Evolutionary conservation across 2,113 vertebrate species (phyloP).

Genomic region (Austrofundulus limnaeus): DNA sequence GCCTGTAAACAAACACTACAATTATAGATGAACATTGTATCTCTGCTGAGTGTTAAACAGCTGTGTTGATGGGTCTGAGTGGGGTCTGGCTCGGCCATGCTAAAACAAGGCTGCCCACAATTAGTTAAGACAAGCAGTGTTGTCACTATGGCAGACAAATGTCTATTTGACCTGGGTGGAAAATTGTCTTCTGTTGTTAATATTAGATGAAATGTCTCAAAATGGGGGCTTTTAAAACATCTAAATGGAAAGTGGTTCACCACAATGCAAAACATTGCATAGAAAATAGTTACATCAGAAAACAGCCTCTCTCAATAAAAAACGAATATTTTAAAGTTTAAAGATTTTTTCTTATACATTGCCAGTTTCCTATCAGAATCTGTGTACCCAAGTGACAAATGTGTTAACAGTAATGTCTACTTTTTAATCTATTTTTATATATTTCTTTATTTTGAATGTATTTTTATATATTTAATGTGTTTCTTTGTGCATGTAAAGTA

Average conservation of each 20-base stretch:
- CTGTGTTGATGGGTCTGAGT: slow-evolving; percentile 14
- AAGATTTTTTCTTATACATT: background rate
- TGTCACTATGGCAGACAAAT: background rate
- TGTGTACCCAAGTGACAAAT: background rate
- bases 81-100: slow-evolving; percentile 15
- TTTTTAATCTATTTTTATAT: no score
- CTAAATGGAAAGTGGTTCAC: no score
- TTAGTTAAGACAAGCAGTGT: background rate
- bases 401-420: no score
- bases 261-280: no score
- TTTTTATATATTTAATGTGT: no score
- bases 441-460: no score
- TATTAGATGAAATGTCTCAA: no score
- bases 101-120: slow-evolving; percentile 8
- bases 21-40: slow-evolving; percentile 23
- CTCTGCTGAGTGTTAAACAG: slow-evolving; percentile 25
- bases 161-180: background rate
- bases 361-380: background rate
- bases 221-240: no score
- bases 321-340: background rate
- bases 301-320: background rate
- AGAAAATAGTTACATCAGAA: no score
- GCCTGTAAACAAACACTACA: slow-evolving; percentile 37
- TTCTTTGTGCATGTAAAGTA: no score
- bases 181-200: background rate